Evolutionary conservation across 1,140 invertebrate genomes (phyloP).

Genomic region (Elymnias hypermnestra): DNA sequence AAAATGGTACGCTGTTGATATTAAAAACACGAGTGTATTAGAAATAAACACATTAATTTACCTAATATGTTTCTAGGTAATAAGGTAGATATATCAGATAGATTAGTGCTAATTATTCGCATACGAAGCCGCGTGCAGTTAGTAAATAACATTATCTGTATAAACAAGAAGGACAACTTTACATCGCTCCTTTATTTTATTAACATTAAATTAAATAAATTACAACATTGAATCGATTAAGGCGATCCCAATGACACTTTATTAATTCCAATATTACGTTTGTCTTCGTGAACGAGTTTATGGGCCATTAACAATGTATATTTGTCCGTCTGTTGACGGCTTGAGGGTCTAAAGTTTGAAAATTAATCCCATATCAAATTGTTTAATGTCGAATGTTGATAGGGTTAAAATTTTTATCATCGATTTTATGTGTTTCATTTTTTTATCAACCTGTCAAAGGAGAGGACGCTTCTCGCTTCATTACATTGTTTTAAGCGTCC

Average conservation of each 20-base stretch:
- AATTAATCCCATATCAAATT: conserved; percentile 3
- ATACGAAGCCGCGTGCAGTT: too few species aligned
- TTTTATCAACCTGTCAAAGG: too few species aligned
- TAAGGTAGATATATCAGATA: too few species aligned
- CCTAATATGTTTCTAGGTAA: too few species aligned
- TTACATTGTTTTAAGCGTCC: too few species aligned
- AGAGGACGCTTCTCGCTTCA: too few species aligned
- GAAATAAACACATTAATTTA: too few species aligned
- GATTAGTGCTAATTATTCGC: too few species aligned
- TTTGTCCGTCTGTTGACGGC: background rate
- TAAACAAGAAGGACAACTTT: background rate
- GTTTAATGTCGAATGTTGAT: conserved; percentile 2
- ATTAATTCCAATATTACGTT: conserved; percentile 7
- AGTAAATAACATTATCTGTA: too few species aligned
- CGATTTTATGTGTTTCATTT: background rate
- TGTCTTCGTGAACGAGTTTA: conserved; percentile 4
- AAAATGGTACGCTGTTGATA: too few species aligned
- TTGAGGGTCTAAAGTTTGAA: conserved; percentile 1
- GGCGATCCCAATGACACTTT: conserved; percentile 2
- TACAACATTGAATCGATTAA: conserved; percentile 6
- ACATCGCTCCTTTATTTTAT: background rate
- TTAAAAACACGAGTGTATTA: too few species aligned
- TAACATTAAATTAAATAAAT: conserved; percentile 1
- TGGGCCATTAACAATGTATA: conserved; percentile 5
- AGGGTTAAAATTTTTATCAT: background rate